phyloP scores from a whole-genome alignment of 2,113 vertebrate genomes.

The Chamaea fasciata region DNA sequence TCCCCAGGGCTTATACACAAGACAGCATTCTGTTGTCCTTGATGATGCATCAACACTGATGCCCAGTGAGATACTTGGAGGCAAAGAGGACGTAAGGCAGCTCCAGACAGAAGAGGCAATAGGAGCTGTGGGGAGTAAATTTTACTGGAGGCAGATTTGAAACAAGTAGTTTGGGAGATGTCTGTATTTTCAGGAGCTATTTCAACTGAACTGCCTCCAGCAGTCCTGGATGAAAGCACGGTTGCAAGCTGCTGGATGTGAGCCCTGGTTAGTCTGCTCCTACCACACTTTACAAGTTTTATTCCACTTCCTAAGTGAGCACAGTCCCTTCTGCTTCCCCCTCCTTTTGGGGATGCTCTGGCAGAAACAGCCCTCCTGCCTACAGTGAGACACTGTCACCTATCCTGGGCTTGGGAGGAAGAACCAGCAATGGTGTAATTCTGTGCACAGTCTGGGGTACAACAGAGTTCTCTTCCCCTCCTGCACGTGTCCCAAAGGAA shows the following conservation, averaged over 20 bases:
- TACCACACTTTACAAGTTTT: background rate
- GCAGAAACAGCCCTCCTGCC: background rate
- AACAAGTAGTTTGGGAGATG: slow-evolving; percentile 47
- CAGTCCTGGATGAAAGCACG: slow-evolving; percentile 31
- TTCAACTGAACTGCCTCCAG: slow-evolving; percentile 48
- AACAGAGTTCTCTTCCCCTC: background rate
- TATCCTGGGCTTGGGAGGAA: background rate
- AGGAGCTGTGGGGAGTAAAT: slow-evolving; percentile 24
- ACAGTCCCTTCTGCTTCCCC: background rate
- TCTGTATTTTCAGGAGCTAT: slow-evolving; percentile 47
- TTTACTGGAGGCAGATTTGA: slow-evolving; percentile 52
- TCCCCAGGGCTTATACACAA: background rate
- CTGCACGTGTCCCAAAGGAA: background rate
- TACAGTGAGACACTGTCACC: background rate
- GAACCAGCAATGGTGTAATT: background rate
- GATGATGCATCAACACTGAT: background rate
- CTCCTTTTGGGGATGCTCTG: background rate
- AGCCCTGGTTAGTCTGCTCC: background rate
- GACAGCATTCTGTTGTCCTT: background rate
- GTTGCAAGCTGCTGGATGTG: background rate
- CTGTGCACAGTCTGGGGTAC: background rate
- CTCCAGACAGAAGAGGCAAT: background rate
- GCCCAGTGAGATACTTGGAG: background rate
- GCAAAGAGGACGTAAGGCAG: background rate
- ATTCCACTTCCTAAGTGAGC: background rate